Base-by-base conservation (phyloP, 1,140 invertebrate genomes). In the Venustaconcha ellipsiformis region DNA sequence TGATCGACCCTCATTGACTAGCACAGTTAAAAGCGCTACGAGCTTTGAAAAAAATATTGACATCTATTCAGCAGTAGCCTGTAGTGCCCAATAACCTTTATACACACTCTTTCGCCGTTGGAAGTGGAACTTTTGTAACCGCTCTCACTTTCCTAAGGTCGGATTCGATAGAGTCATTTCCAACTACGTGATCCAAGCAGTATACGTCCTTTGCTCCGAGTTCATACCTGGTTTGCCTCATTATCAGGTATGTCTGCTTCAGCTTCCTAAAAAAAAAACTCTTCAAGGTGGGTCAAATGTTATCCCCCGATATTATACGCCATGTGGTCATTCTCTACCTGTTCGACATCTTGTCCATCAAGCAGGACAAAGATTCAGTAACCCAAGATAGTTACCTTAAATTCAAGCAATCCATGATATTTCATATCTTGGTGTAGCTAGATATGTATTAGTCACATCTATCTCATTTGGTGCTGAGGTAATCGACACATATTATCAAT, bases 71-170 rank as follows among this genome's bases (percentile, higher is more conserved):
- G 37, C 6, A 48, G 37, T 48, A 11, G 37, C 37, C 37, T 48
- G 37, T 11, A 2, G 6, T 48, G 37, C 37, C 37, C 37, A 48
- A 48, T 4, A 48, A 48, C 6, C 37, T 48, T 48, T 8, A 8
- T n/a, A 74, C 17, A n/a, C 57, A 17, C 63, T 60, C 18, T 20
- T 74, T 68, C 23, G 66, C 59, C 58, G 62, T 17, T 5, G 58
- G 66, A 5, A 62, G 58, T 20, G 72, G 72, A 62, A 74, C 67
- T 13, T 74, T 57, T 17, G 23, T 30, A 15, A 74, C 57, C 13
- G 72, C 72, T 30, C 63, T 62, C 5, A 74, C 37, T 68, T 74
- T 74, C 5, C 18, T 14, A 15, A 20, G 26, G 55, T 74, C 37
- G 20, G 72, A 23, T 74, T 59, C 37, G 37, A 74, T 55, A 1